phyloP scores from a whole-genome alignment of 2,797 vertebrate species.

The Cheracebus regulus region DNA sequence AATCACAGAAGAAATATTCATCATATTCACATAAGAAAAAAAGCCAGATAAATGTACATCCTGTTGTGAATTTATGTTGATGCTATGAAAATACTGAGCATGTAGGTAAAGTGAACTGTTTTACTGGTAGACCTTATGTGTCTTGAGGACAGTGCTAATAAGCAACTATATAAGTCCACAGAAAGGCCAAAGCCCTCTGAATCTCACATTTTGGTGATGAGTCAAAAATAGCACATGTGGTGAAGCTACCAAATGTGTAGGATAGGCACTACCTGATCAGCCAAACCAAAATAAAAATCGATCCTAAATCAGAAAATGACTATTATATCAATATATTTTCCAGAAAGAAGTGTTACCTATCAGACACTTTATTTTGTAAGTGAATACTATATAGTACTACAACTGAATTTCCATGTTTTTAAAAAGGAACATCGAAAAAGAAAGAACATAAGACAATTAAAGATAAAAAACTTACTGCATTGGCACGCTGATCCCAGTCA shows the following conservation, averaged over 20 bases:
- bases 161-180: not conserved
- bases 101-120: not conserved
- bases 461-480: conserved; percentile 87
- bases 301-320: not conserved
- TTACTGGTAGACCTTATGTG: not conserved
- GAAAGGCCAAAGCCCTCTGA: not conserved
- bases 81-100: not conserved
- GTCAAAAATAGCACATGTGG: not conserved
- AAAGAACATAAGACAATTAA: not conserved
- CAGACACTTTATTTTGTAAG: not conserved
- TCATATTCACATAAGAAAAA: not conserved
- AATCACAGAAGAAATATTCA: not conserved
- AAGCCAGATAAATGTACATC: not conserved
- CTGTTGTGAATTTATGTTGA: not conserved
- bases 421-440: not conserved
- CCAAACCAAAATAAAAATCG: not conserved
- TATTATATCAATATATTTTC: not conserved
- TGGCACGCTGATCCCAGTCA: conserved; percentile 97
- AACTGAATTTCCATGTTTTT: not conserved
- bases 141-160: not conserved
- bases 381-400: not conserved
- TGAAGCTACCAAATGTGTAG: not conserved
- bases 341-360: conserved; percentile 14
- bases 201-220: not conserved
- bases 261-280: not conserved